These are phyloP conservation scores for Panzeria rudis DNA, from an alignment of 2,888 invertebrate species.

Conservation along the genomic window DNA sequence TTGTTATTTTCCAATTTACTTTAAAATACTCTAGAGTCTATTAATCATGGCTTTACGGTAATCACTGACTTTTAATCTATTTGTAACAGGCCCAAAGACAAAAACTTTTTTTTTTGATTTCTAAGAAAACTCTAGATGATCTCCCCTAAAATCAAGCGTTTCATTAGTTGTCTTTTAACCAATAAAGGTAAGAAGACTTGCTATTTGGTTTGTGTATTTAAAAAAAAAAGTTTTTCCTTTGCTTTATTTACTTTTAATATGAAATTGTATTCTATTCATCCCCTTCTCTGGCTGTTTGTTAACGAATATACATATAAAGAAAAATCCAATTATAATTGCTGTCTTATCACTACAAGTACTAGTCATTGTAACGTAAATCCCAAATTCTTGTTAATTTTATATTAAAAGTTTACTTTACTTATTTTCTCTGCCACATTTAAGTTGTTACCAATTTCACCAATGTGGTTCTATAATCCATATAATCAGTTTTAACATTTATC, in stretches of 20 bases:
- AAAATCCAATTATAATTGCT: conserved; percentile 73
- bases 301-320: not conserved
- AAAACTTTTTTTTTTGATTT: not conserved
- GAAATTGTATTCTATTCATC: conserved; percentile 4
- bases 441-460: conserved; percentile 60
- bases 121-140: not conserved
- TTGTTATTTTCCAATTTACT: conserved; percentile 74
- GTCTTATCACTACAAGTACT: conserved; percentile 65
- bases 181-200: conserved; percentile 34
- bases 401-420: conserved; percentile 52
- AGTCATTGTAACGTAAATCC: conserved; percentile 52
- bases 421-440: conserved; percentile 2
- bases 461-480: conserved; percentile 52
- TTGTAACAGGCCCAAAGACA: conserved; percentile 32
- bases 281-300: conserved; percentile 3
- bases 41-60: conserved; percentile 72
- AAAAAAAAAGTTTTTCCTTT: conserved; percentile 13
- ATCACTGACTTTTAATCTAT: conserved; percentile 71
- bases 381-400: conserved; percentile 65
- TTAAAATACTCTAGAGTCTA: conserved; percentile 75
- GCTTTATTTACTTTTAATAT: conserved; percentile 66
- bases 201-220: conserved; percentile 3
- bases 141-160: conserved; percentile 62
- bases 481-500: conserved; percentile 67
- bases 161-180: conserved; percentile 43